Evolutionary conservation across 2,797 vertebrate species (phyloP), one percentile per base, ranked within the genome.

Genomic region (Cuniculus paca): DNA sequence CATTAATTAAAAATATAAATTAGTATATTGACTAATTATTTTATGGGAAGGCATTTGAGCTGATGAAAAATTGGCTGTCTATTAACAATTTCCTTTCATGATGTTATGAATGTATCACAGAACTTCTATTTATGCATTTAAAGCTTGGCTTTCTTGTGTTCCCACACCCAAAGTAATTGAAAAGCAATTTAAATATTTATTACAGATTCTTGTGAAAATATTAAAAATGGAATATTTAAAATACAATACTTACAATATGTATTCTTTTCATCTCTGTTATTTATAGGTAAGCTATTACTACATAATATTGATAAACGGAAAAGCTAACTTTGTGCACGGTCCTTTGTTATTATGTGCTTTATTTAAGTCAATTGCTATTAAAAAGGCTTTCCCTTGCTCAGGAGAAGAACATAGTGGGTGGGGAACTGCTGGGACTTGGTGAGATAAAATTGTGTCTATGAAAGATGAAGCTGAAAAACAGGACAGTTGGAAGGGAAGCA

Each of bases 201-300:
- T 52, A 31, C 2, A 70, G 42, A 34, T 52, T 81, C 24, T 86
- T 77, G 31, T 92, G 42, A 70, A 70, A 81, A 31, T 75, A 11
- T 77, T 60, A 16, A 78, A 81, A 82, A 75, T 68, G 24, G 20
- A 78, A 34, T 83, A 88, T 72, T 82, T 96, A 95, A 84, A 24
- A 34, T 87, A 24, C 12, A 39, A 65, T 31, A 48, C 26, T 60
- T 72, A 50, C 88, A 79, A 60, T 79, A 6, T 88, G 6, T 52
- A 36, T 68, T 81, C n/a, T 68, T 94, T 70, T 61, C 54, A 78
- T 61, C 14, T 19, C 6, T 84, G 0, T 65, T 82, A 22, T 3
- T 45, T 0, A 58, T 74, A 72, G 39, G 19, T 94, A 74, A 75
- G 63, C 2, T 68, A 12, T 94, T 77, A 20, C 50, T 75, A 54